Base-by-base conservation (phyloP, 1,140 invertebrate genomes). In the Ylistrum balloti region DNA sequence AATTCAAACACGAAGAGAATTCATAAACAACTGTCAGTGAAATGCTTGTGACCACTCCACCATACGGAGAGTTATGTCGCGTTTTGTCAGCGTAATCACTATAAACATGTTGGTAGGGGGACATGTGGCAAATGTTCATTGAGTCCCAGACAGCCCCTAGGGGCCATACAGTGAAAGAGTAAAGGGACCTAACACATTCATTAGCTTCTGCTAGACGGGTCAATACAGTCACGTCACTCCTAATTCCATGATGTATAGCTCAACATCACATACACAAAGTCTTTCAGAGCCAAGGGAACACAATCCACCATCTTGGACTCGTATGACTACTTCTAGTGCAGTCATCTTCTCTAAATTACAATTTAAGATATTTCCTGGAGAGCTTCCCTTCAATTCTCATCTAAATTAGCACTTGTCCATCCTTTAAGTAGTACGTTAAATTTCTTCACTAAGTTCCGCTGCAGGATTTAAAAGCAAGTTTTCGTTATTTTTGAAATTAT, bases 281-380 rank as follows among this genome's bases (percentile, higher is more conserved):
- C 56, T 74, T n/a, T 2, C n/a, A n/a, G 22, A 17, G 3, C 56
- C 56, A n/a, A 2, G 56, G 56, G 56, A 74, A 28, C 56, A 74
- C 2, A n/a, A 7, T 28, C 56, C 56, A 11, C 56, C 56, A 74
- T 74, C 9, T 74, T 74, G 56, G 22, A 74, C 56, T 74, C 56
- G 9, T 74, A n/a, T 28, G 17, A 11, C 2, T 22, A 74, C 5
- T 45, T n/a, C 22, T 28, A 11, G 56, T 28, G 56, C 17, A 28
- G 56, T 74, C 56, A 74, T 74, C 56, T 74, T 74, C 56, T 28
- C 56, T 74, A 74, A 74, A 74, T 74, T 74, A 74, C 56, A 74
- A 74, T 74, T 74, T 28, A 74, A 74, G 56, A 74, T 74, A 28
- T 74, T 74, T 74, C 56, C 56, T n/a, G 56, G n/a, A 28, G 56